Evolutionary conservation across 2,797 vertebrate genomes (phyloP), one percentile per base, ranked within the genome.

Genomic region (Cyprinella venusta): DNA sequence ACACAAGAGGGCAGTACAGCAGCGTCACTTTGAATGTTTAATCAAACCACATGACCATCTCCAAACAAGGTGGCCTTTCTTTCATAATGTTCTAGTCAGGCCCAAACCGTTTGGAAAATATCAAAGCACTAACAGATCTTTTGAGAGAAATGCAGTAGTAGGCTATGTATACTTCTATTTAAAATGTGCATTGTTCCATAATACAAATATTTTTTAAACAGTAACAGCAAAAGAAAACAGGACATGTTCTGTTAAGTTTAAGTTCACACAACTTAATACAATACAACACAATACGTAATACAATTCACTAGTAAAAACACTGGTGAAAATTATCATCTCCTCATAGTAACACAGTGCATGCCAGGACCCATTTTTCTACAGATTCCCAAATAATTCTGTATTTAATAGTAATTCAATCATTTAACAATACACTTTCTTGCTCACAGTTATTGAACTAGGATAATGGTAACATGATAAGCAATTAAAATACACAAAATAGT

Each of bases 1-100:
- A 52, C 76, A 79, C 76, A 79, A 52, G 76, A 79, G 26, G 45
- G 42, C 42, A 79, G 76, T 67, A n/a, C 19, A 79, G 42, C 19
- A 79, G 42, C 42, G n/a, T 36, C 63, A 52, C 42, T 10, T 9
- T 65, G 18, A 48, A 36, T 40, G 63, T 52, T 79, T 79, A 67
- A 15, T 24, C 40, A 24, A 79, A 79, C 45, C 45, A 67, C 42
- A 52, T 36, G 21, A 52, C 63, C 42, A 9, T 48, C 61, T n/a
- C 24, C 15, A 65, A 50, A 78, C 26, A 52, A 50, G 19, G 12
- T 50, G 26, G 42, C 24, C 38, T 33, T 45, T 21, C 38, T 77
- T 45, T 77, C n/a, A 77, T 8, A 30, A 30, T 30, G 24, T 30
- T 26, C 24, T 45, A 63, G 45, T 45, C 12, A 61, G 36, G 33